Evolutionary conservation across 2,113 vertebrate genomes (phyloP), one percentile per base, ranked within the genome.

Genomic region (Brachyistius frenatus): DNA sequence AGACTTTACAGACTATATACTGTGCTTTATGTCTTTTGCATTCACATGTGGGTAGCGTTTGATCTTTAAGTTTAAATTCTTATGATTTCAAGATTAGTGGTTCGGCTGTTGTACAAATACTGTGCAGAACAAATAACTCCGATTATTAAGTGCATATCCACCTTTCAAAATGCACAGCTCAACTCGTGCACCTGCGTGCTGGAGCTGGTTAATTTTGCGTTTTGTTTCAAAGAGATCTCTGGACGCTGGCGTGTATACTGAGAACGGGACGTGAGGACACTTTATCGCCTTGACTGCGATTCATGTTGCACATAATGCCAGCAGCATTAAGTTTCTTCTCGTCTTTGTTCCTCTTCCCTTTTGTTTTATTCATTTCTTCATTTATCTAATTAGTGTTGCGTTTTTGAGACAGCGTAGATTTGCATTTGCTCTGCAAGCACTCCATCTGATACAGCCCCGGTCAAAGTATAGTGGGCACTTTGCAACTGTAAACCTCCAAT

Each of bases 101-200:
- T n/a, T 70, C 13, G 41, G 32, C 3, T 66, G 47, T 39, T 73
- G 37, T 37, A 11, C 50, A 49, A 7, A 62, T 10, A 16, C 23
- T 33, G 71, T 53, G 57, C 8, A 52, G 9, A 72, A 15, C 5
- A 10, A 33, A 16, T 35, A 66, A 66, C 52, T 79, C 54, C 9
- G 50, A 23, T 23, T 23, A 23, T 23, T 23, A 23, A 23, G 23
- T 23, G 23, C 23, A 23, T 23, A 23, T 23, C 23, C 23, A 23
- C 23, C 23, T 23, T 23, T 23, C 23, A 23, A 23, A 23, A 23
- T 23, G 23, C 23, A 23, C 23, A n/a, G 55, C 15, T 73, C 15
- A 88, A 85, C 79, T 88, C 85, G 66, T 23, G 30, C 69, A 78
- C 57, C 36, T 46, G 52, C 39, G 16, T 2, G 31, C 69, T 14